Percentiles rank a stretch among this genome's conserved stretches.
Evolutionary conservation across 2,113 vertebrate species (phyloP).

Genomic region (Thryonomys swinderianus): DNA sequence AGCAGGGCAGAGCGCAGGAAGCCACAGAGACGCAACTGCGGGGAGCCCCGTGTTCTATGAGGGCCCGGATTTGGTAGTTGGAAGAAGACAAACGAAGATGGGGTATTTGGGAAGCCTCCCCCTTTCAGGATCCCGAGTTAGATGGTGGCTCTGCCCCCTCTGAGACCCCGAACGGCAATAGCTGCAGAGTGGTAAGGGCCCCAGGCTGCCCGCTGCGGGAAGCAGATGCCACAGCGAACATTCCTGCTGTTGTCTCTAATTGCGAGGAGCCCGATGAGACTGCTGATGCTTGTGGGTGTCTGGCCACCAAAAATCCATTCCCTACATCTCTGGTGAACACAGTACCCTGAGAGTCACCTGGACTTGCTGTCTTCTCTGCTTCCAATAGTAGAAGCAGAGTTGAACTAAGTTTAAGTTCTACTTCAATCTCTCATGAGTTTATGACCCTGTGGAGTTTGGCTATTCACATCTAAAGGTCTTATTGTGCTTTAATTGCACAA

Average conservation of each 20-base stretch:
- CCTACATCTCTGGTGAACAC: background rate
- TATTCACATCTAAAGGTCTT: background rate
- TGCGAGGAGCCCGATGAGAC: too few relatives aligned
- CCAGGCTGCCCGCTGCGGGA: background rate
- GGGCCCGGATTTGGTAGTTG: background rate
- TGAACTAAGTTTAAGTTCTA: background rate
- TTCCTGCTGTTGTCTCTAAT: too few relatives aligned
- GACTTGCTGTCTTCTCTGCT: background rate
- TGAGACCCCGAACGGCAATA: background rate
- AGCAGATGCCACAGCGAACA: too few relatives aligned
- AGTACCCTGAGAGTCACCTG: too few relatives aligned
- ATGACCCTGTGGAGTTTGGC: background rate
- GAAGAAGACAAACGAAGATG: too few relatives aligned
- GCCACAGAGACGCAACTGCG: too few relatives aligned
- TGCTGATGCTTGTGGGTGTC: too few relatives aligned
- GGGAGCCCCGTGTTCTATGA: too few relatives aligned
- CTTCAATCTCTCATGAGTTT: background rate
- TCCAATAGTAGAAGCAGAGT: background rate
- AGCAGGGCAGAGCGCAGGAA: background rate
- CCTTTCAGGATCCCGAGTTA: background rate
- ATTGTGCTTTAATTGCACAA: background rate
- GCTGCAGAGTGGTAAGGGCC: background rate
- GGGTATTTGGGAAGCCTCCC: fast-evolving
- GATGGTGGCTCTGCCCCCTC: too few relatives aligned
- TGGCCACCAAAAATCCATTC: background rate